These are phyloP conservation scores for Hydrotaea cyrtoneurina DNA, from an alignment of 2,888 invertebrate species.

Conservation along the genomic window DNA sequence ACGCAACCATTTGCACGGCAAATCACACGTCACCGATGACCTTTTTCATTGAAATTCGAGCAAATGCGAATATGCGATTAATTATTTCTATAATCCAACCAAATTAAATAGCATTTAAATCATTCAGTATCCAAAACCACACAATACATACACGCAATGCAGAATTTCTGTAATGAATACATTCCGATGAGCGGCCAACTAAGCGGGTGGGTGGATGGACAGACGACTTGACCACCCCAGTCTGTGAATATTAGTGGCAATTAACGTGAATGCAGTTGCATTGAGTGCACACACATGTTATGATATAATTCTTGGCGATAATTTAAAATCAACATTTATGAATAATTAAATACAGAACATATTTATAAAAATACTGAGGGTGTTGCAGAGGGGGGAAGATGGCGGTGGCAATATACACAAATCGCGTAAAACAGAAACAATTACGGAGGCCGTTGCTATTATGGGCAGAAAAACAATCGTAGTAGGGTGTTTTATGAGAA, in stretches of 20 bases:
- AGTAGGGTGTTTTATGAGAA: constrained; percentile 44
- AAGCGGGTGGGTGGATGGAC: not conserved
- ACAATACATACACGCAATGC: too few species aligned
- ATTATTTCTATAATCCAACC: not conserved
- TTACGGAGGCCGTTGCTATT: not conserved
- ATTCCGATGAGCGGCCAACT: not conserved
- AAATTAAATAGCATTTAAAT: constrained; percentile 7
- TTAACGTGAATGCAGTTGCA: not conserved
- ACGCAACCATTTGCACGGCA: not conserved
- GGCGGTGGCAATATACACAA: constrained; percentile 45
- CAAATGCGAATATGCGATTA: not conserved
- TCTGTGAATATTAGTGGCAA: not conserved
- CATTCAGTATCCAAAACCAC: not conserved
- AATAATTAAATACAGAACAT: constrained; percentile 54
- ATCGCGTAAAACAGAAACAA: constrained; percentile 12
- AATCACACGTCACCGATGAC: not conserved
- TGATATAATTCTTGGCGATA: constrained; percentile 19
- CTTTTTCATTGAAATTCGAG: not conserved
- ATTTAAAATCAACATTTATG: constrained; percentile 62
- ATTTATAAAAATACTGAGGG: constrained; percentile 48
- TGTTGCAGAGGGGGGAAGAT: too few species aligned
- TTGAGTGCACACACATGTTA: not conserved
- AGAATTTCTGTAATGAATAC: too few species aligned
- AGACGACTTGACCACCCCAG: not conserved
- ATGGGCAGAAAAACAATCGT: not conserved